Base-by-base conservation (phyloP, 2,888 invertebrate genomes). In the Sphecodes monilicornis region DNA sequence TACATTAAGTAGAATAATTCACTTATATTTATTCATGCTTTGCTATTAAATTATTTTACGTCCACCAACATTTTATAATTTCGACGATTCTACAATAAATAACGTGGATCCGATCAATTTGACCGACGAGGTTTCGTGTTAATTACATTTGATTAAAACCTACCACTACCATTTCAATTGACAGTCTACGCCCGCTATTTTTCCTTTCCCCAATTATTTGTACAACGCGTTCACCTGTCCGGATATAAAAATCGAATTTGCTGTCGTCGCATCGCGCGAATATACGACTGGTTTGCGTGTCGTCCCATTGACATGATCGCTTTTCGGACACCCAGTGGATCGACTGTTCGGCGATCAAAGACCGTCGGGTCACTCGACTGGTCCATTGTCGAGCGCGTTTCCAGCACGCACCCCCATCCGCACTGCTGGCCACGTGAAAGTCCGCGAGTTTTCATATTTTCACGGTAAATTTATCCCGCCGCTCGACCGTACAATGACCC, bases 381-480 rank as follows among this genome's bases (percentile, higher is more conserved):
- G 41, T 13, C 76, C 69, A 86, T 86, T 86, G 81, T 83, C 78
- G n/a, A 5, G 39, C 39, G 69, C 29, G 68, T 69, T 54, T 16
- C 16, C 32, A 36, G 4, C 46, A 41, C 36, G 64, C 36, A 78
- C 75, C 75, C 70, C 41, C 74, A n/a, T 79, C 36, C 82, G 71
- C 41, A 64, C 64, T 39, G 41, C 5, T 64, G 76, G 39, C 36
- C 57, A 72, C 84, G 77, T 32, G 64, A 68, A 78, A 70, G 76
- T 78, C 83, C 86, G 84, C 80, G 82, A 86, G 82, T 86, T 83
- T 91, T 89, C 90, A 90, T 90, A 91, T 93, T 93, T 93, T 91
- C 89, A 91, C 89, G 86, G 78, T 91, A 90, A 92, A 92, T 92
- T 92, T 91, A 76, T 83, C 83, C 88, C 80, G 73, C 66, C 80